Evolutionary conservation across 1,140 invertebrate species (phyloP).

Genomic region (Acromyrmex heyeri): DNA sequence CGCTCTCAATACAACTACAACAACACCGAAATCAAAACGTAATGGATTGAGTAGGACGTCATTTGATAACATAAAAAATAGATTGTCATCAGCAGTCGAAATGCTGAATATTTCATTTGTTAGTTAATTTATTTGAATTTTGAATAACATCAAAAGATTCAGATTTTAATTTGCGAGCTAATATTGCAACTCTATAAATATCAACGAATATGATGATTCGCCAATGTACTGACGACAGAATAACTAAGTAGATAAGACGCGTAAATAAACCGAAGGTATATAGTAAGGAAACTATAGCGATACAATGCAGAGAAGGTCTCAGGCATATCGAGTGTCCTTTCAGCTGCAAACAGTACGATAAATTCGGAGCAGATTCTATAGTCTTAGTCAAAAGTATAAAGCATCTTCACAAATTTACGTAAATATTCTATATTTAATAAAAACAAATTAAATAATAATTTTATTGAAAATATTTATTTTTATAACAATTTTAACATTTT

Average conservation of each 20-base stretch:
- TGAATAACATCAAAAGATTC: background rate
- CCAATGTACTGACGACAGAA: background rate
- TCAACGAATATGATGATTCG: background rate
- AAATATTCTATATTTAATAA: too few species aligned
- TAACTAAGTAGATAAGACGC: background rate
- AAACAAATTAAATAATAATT: too few species aligned
- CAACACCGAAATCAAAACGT: constrained; percentile 19
- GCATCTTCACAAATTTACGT: too few species aligned
- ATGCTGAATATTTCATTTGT: background rate
- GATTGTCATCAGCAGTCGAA: background rate
- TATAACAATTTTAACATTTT: too few species aligned
- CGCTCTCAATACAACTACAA: background rate
- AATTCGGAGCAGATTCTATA: background rate
- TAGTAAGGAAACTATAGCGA: background rate
- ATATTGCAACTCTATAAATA: background rate
- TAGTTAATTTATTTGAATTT: background rate
- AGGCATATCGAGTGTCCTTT: constrained; percentile 18
- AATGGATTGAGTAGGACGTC: constrained; percentile 13
- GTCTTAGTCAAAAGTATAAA: too few species aligned
- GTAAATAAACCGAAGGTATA: background rate
- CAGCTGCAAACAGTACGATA: background rate
- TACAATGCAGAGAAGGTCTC: background rate
- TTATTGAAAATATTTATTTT: too few species aligned
- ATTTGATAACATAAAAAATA: background rate
- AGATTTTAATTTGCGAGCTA: background rate